Evolutionary conservation across 2,888 invertebrate species (phyloP).

Genomic region (Rhagium mordax): DNA sequence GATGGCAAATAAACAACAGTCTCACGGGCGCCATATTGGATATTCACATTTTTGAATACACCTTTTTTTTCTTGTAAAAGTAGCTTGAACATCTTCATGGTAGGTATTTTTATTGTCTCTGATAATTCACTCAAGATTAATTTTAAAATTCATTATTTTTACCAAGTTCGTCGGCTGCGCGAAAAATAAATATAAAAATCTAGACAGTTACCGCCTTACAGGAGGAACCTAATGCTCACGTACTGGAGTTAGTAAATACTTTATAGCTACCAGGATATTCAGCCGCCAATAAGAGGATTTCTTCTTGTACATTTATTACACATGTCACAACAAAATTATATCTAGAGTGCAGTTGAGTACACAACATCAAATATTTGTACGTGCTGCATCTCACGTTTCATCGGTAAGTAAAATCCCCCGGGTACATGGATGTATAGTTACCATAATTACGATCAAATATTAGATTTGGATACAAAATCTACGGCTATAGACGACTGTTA

Average conservation of each 20-base stretch:
- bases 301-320: not conserved
- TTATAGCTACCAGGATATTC: not conserved
- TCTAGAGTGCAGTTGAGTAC: not conserved
- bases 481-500: not conserved
- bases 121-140: no score
- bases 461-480: slow-evolving; percentile 13
- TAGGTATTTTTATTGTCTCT: no score
- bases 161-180: no score
- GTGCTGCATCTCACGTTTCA: slow-evolving; percentile 11
- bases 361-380: not conserved
- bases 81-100: no score
- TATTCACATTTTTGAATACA: no score
- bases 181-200: no score
- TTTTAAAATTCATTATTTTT: no score
- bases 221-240: no score
- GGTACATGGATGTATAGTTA: not conserved
- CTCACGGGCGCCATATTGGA: no score
- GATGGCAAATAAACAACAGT: no score
- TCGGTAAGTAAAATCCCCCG: not conserved
- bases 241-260: not conserved
- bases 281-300: not conserved
- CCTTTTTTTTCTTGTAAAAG: no score
- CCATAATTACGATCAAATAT: slow-evolving; percentile 16
- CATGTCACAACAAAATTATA: not conserved
- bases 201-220: no score